Base-by-base conservation (phyloP, 2,797 vertebrate species). In the Scarus forsteni region DNA sequence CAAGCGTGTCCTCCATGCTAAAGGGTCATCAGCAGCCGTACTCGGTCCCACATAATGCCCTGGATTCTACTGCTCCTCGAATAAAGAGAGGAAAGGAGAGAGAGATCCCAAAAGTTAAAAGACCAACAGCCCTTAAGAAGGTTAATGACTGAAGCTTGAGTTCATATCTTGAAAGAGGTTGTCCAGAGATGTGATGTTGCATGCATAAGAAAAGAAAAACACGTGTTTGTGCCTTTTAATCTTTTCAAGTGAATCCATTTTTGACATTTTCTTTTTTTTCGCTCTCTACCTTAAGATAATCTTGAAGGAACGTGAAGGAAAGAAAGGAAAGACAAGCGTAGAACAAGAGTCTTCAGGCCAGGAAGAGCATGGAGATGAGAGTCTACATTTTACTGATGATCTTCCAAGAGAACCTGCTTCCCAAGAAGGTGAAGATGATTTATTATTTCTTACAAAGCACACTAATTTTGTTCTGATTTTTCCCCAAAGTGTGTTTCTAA, bases 41-140 rank as follows among this genome's bases (percentile, higher is more conserved):
- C 73, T 75, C 95, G 1, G 87, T 92, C 57, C 95, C 96, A 57
- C 96, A 97, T 88, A 98, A 97, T 81, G 85, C 95, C 69, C 90
- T 99, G 88, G 98, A 99, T 73, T 95, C 97, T 27, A 96, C 94
- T 70, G 95, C 96, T 6, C 97, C 98, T 0, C 96, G 96, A 54
- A 81, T 97, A 48, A 99, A 98, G 89, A 95, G 96, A 80, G 97
- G 97, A 59, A 99, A 99, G 92, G 98, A 99, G 66, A 95, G 96
- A 73, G 98, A 99, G 77, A 92, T 99, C 72, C 95, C 98, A 40
- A 99, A 98, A 93, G 94, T 98, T 48, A 99, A 99, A 91, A 95
- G 97, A 18, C 98, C 98, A 49, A 99, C 98, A 3, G 97, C 98
- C 9, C 97, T 99, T 70, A 99, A 99, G 91, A 99, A 99, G 97